Base-by-base conservation (phyloP, 2,888 invertebrate genomes). In the Caenorhabditis macrosperma region DNA sequence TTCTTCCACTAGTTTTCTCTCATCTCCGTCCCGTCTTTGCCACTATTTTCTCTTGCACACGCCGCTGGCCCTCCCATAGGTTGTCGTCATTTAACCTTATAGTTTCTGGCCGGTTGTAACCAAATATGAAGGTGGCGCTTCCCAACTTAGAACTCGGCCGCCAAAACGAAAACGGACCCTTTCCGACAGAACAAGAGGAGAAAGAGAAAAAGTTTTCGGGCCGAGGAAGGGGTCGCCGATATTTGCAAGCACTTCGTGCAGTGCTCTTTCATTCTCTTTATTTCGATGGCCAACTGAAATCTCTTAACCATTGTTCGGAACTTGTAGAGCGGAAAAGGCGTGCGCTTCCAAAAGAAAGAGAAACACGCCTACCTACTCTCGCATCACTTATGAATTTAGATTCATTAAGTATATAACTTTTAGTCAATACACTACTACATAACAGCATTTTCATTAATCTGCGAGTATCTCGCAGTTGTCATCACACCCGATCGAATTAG, bases 221-320 rank as follows among this genome's bases (percentile, higher is more conserved):
- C 63, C 46, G 38, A 38, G 38, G 63, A 28, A 17, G 52, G 35
- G 52, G 52, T 22, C 59, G 64, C 67, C 66, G 75, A 67, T 75
- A 75, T 67, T 66, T 75, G 75, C 66, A 75, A 67, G 67, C 60
- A 75, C 66, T 67, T 67, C 75, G 75, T 67, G 55, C 55, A 46
- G 68, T 52, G 63, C 76, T 68, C 64, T 77, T 63, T 69, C 76
- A 77, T 77, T 77, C 76, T 63, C 68, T 63, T 77, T 77, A 68
- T 77, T 77, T 69, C 68, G 63, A 69, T 68, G 76, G 76, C 63
- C 68, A 77, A 63, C 76, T 63, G 76, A 68, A 63, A 75, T 67
- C 75, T 78, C 64, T 79, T 79, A 64, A 69, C 75, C 71, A 80
- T 80, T 80, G 80, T 80, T 80, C 66, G 50, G 69, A 80, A 80